These are phyloP conservation scores for Scaeva pyrastri DNA, from an alignment of 2,888 invertebrate genomes.

Conservation along the genomic window DNA sequence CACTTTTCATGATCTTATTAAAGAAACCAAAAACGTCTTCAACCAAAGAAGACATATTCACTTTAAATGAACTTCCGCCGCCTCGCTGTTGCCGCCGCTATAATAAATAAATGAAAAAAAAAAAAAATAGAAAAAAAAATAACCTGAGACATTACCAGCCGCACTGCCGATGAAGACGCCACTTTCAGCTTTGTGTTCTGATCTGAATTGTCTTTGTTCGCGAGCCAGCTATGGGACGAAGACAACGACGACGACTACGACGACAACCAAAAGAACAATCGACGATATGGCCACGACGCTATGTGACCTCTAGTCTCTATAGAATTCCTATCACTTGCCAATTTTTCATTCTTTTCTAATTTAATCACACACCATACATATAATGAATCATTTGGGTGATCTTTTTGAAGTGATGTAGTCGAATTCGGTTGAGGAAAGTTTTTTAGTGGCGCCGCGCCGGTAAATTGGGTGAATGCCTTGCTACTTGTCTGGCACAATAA, in stretches of 20 bases:
- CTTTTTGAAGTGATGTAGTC: constrained; percentile 45
- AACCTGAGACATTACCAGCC: background rate
- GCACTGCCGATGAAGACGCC: constrained; percentile 49
- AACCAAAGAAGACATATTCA: background rate
- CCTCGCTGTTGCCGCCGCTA: background rate
- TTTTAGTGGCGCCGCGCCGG: constrained; percentile 58
- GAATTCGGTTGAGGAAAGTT: constrained; percentile 40
- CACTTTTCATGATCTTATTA: constrained; percentile 42
- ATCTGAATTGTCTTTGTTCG: constrained; percentile 59
- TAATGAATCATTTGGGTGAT: constrained; percentile 69
- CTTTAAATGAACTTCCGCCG: constrained; percentile 43
- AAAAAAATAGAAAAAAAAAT: constrained; percentile 22
- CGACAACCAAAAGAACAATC: constrained; percentile 18
- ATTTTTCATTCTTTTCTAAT: constrained; percentile 60
- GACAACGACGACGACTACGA: background rate
- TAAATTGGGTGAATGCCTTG: constrained; percentile 55
- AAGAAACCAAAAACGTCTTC: constrained; percentile 55
- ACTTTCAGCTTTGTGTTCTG: constrained; percentile 51
- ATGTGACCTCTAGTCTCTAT: constrained; percentile 57
- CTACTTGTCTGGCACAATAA: constrained; percentile 31
- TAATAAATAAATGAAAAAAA: no score
- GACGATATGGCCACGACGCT: constrained; percentile 40
- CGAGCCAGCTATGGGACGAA: constrained; percentile 44
- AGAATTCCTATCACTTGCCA: constrained; percentile 64
- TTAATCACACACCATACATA: constrained; percentile 47